Conservation (phyloP, 2,113 vertebrate species). For the Phoenicopterus ruber region DNA sequence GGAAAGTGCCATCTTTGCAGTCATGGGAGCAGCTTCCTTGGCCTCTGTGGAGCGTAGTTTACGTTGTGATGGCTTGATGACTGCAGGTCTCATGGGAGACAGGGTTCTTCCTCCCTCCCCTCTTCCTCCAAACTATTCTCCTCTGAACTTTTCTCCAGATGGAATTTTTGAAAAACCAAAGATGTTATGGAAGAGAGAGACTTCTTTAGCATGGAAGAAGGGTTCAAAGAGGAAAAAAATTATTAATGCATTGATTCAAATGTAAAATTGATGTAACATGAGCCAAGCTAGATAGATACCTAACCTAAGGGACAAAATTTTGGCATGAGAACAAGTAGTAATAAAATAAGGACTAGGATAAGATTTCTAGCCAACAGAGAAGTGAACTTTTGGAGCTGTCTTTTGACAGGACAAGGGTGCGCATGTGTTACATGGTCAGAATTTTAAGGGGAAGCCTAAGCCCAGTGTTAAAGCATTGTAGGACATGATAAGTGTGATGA, state of each 20-base stretch:
- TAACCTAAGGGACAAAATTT: not conserved
- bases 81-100: not conserved
- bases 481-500: not conserved
- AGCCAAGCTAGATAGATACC: not conserved
- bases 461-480: not conserved
- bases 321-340: not conserved
- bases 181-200: not conserved
- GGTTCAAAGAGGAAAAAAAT: not conserved
- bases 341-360: not conserved
- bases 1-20: not conserved
- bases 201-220: not conserved
- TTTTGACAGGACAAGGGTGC: not conserved
- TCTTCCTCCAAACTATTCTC: accelerated
- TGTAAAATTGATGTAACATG: not conserved
- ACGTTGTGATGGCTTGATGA: not conserved
- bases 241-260: not conserved
- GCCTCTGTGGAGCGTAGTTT: not conserved
- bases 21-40: not conserved
- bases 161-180: not conserved
- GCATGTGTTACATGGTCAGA: accelerated
- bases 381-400: not conserved
- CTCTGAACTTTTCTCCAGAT: not conserved
- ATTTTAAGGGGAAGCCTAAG: not conserved
- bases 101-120: not conserved
- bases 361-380: not conserved